phyloP scores from a whole-genome alignment of 2,113 vertebrate species.

The Hyla sarda region DNA sequence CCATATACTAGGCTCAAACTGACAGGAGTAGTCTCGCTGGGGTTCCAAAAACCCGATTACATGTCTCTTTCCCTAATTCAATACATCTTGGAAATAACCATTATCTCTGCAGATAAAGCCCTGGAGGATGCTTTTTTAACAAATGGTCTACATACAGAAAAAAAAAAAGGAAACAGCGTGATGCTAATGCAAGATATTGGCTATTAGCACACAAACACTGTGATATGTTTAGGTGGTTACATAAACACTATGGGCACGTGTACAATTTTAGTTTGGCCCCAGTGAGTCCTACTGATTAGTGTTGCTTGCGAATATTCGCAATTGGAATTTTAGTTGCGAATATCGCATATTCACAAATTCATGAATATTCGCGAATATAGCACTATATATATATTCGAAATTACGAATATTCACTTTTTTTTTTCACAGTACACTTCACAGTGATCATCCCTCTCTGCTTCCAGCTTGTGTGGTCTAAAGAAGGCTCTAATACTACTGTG shows the following conservation, averaged over 20 bases:
- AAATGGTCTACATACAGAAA: not conserved
- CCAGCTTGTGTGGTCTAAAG: too few species aligned
- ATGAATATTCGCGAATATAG: too few species aligned
- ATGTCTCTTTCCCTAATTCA: conserved; percentile 14
- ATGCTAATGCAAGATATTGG: not conserved
- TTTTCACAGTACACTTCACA: too few species aligned
- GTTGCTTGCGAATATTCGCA: too few species aligned
- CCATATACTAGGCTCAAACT: conserved; percentile 9
- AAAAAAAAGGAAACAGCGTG: not conserved
- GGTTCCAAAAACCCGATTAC: conserved; percentile 25
- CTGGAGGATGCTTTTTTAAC: not conserved
- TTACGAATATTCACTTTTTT: too few species aligned
- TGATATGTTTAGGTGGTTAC: too few species aligned
- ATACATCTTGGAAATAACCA: conserved; percentile 2
- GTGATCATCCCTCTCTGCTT: too few species aligned
- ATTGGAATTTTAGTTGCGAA: too few species aligned
- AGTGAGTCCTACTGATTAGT: not conserved
- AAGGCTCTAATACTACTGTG: too few species aligned
- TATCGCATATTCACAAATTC: too few species aligned
- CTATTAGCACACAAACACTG: not conserved
- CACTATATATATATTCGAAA: too few species aligned
- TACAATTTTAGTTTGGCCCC: not conserved
- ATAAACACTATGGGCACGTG: too few species aligned
- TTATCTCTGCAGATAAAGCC: conserved; percentile 20
- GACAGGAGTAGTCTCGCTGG: conserved; percentile 38